Percentiles rank a stretch among this genome's conserved stretches.
Evolutionary conservation across 1,140 invertebrate species (phyloP).

Genomic region (Drosophila oshimai): DNA sequence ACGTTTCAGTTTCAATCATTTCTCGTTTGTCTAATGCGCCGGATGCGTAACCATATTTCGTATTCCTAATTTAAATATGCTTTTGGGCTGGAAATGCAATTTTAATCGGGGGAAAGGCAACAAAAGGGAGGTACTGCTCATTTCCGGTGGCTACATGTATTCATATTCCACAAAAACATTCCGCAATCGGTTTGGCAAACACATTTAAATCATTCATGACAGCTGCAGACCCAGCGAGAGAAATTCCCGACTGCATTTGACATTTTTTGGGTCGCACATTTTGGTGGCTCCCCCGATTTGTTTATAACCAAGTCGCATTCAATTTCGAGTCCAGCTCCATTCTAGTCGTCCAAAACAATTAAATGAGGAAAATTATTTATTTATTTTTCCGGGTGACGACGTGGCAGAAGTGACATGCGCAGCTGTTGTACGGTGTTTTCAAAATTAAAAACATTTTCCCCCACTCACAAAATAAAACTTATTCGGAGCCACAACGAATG

Average conservation of each 20-base stretch:
- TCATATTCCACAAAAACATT: slow-evolving; percentile 37
- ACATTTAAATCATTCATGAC: slow-evolving; percentile 68
- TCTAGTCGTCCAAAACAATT: slow-evolving; percentile 32
- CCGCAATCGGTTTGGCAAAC: slow-evolving; percentile 45
- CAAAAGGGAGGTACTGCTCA: slow-evolving; percentile 32
- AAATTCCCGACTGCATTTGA: slow-evolving; percentile 29
- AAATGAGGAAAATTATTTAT: slow-evolving; percentile 31
- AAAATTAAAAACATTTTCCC: slow-evolving; percentile 38
- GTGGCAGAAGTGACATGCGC: slow-evolving; percentile 14
- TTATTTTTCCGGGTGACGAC: slow-evolving; percentile 16
- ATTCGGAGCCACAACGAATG: neutral
- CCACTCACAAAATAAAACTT: neutral
- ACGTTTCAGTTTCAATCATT: slow-evolving; percentile 24
- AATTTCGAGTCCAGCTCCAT: neutral
- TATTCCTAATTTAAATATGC: slow-evolving; percentile 21
- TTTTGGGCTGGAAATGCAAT: slow-evolving; percentile 8
- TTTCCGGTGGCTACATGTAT: slow-evolving; percentile 55
- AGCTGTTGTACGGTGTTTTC: slow-evolving; percentile 26
- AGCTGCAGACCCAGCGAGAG: slow-evolving; percentile 15
- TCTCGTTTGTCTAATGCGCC: slow-evolving; percentile 11
- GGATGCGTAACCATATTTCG: slow-evolving; percentile 38
- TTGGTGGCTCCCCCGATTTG: slow-evolving; percentile 8
- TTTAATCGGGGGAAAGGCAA: slow-evolving; percentile 3
- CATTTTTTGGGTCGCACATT: too few species aligned
- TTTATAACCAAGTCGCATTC: slow-evolving; percentile 28